Conservation (phyloP, 1,140 invertebrate genomes). For the Protaetia brevitarsis region DNA sequence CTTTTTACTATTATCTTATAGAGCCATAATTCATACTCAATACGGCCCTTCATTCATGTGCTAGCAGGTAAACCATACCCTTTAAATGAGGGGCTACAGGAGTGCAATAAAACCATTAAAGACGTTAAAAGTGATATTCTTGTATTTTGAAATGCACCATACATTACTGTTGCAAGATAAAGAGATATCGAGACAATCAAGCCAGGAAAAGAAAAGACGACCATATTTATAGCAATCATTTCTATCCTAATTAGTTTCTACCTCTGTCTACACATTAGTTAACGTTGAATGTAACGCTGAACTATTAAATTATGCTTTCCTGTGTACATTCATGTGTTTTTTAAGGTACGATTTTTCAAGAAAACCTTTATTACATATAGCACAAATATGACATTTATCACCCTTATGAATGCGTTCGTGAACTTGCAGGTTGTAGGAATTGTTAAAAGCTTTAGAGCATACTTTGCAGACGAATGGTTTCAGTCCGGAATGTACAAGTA, state of each 20-base stretch:
- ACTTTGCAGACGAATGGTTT: slow-evolving; percentile 64
- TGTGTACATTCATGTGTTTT: slow-evolving; percentile 36
- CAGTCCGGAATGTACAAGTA: slow-evolving; percentile 60
- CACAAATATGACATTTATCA: slow-evolving; percentile 34
- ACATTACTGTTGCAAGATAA: too few relatives aligned
- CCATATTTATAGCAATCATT: too few relatives aligned
- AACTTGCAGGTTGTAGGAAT: slow-evolving; percentile 37
- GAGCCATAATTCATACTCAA: too few relatives aligned
- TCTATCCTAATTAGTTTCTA: not conserved
- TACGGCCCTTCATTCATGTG: too few relatives aligned
- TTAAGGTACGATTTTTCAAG: slow-evolving; percentile 37
- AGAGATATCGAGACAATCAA: too few relatives aligned
- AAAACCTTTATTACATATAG: slow-evolving; percentile 34
- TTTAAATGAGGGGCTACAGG: too few relatives aligned
- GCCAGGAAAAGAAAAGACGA: too few relatives aligned
- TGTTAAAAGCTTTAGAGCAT: slow-evolving; percentile 55
- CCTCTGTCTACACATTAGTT: not conserved
- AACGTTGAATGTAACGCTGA: not conserved
- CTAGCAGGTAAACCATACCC: too few relatives aligned
- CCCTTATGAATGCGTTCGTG: slow-evolving; percentile 37
- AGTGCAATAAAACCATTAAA: too few relatives aligned
- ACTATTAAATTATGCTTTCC: slow-evolving; percentile 15
- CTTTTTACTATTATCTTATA: too few relatives aligned
- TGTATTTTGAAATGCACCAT: too few relatives aligned
- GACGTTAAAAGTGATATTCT: too few relatives aligned